Conservation (phyloP, 2,888 invertebrate genomes). For the Meloe dianella region DNA sequence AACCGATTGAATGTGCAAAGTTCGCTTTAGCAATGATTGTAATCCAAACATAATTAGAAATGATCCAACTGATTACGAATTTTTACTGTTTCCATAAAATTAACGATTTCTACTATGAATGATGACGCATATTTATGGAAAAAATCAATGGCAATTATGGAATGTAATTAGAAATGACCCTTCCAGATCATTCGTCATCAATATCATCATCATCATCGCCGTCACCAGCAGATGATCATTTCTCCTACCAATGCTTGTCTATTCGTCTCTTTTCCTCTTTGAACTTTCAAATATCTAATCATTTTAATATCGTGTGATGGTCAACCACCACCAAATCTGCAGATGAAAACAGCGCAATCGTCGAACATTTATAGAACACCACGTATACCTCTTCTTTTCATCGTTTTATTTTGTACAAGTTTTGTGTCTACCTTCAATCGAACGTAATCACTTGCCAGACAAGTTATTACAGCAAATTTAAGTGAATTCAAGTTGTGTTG, state of each 20-base stretch:
- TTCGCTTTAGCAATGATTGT: not conserved
- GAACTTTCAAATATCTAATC: not conserved
- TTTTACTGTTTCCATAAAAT: not conserved
- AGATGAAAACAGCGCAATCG: constrained; percentile 42
- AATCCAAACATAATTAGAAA: constrained; percentile 7
- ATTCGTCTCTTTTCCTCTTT: constrained; percentile 13
- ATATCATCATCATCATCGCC: constrained; percentile 5
- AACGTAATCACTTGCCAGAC: constrained; percentile 41
- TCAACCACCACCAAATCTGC: constrained; percentile 25
- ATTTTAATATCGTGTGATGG: not conserved
- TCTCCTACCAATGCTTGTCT: constrained; percentile 18
- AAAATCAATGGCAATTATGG: constrained; percentile 30
- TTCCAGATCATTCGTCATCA: not conserved
- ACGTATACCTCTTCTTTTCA: constrained; percentile 26
- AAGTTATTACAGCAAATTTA: not conserved
- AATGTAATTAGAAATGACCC: constrained; percentile 41
- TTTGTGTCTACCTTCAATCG: not conserved
- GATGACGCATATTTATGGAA: constrained; percentile 20
- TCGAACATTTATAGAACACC: constrained; percentile 43
- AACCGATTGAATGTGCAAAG: not conserved
- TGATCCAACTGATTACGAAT: not conserved
- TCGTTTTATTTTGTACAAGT: constrained; percentile 20
- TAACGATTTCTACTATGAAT: not conserved
- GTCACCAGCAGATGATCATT: too few species aligned
- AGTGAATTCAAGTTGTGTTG: constrained; percentile 19